Evolutionary conservation across 2,113 vertebrate genomes (phyloP).

Genomic region (Tinamus guttatus): DNA sequence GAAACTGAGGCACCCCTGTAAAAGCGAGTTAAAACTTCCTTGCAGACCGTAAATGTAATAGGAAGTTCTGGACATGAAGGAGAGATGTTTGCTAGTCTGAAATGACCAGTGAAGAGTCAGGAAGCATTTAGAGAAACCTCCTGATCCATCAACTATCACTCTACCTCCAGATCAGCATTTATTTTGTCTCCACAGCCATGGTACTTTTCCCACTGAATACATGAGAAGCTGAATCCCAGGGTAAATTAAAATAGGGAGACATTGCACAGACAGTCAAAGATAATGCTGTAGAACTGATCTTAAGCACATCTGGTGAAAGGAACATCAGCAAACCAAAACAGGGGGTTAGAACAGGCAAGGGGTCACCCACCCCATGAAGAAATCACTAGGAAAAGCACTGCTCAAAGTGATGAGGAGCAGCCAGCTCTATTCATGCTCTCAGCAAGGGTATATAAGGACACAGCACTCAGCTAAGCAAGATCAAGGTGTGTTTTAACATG

Average conservation of each 20-base stretch:
- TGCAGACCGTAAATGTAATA: neutral
- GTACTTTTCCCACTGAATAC: neutral
- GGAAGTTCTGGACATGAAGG: neutral
- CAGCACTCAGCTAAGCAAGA: neutral
- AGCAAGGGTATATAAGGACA: neutral
- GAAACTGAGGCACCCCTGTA: neutral
- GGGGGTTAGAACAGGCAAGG: neutral
- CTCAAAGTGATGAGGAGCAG: neutral
- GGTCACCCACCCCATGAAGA: accelerated
- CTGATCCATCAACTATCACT: neutral
- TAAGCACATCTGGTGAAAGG: neutral
- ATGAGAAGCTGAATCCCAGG: neutral
- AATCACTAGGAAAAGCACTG: neutral
- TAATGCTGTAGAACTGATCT: neutral
- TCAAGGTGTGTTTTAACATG: neutral
- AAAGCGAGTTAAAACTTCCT: neutral
- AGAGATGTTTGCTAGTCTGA: neutral
- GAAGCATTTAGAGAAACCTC: neutral
- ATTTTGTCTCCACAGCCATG: neutral
- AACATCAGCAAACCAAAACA: neutral
- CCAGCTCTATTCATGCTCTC: neutral
- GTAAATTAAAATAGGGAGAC: neutral
- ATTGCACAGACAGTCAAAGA: neutral
- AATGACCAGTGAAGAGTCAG: neutral
- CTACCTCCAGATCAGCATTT: neutral